phyloP scores from a whole-genome alignment of 2,113 vertebrate genomes.

The Nothoprocta perdicaria region DNA sequence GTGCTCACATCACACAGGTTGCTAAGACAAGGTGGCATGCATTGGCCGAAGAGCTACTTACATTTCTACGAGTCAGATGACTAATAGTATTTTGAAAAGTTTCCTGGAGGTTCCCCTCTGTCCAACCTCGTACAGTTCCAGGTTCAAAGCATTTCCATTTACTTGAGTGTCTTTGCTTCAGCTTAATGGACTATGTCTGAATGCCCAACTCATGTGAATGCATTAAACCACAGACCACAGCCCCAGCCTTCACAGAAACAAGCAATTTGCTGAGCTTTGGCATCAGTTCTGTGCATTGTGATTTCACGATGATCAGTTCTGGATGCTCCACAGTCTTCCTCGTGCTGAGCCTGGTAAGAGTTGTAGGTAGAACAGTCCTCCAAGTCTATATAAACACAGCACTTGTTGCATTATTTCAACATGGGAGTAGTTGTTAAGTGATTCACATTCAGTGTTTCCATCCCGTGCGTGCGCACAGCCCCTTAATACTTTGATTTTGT shows the following conservation, averaged over 20 bases:
- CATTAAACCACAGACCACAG: not conserved
- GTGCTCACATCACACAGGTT: fast-evolving
- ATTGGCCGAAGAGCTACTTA: not conserved
- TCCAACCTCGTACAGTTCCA: not conserved
- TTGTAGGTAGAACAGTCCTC: not conserved
- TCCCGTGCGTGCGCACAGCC: not conserved
- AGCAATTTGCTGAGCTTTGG: not conserved
- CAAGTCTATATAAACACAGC: not conserved
- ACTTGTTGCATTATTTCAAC: not conserved
- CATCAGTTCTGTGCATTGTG: not conserved
- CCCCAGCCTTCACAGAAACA: not conserved
- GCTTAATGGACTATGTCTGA: not conserved
- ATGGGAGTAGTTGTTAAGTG: not conserved
- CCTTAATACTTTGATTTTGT: not conserved
- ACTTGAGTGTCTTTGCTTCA: not conserved
- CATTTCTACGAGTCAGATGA: not conserved
- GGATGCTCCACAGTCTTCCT: not conserved
- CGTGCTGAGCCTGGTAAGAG: not conserved
- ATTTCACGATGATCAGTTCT: not conserved
- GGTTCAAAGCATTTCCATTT: not conserved
- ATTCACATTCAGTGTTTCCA: not conserved
- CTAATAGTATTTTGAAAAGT: not conserved
- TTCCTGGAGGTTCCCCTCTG: not conserved
- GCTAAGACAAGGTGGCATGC: not conserved
- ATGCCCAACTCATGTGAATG: not conserved